These are phyloP conservation scores for Drosophila limbata DNA, from an alignment of 2,888 invertebrate species.

Conservation along the genomic window DNA sequence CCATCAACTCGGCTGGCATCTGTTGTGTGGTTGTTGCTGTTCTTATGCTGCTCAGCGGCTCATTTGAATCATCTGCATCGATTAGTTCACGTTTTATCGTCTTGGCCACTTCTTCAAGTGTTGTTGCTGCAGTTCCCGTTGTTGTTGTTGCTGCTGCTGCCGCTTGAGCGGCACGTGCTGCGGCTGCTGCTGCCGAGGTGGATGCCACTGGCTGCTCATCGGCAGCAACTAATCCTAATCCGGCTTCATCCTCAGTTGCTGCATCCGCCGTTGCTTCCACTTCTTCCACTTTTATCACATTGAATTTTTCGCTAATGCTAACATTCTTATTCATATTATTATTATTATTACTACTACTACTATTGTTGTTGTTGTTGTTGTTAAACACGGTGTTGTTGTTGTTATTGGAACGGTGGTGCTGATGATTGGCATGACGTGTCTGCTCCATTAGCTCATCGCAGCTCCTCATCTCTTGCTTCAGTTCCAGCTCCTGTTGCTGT, in stretches of 20 bases:
- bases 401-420: constrained; percentile 77
- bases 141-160: constrained; percentile 62
- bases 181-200: constrained; percentile 69
- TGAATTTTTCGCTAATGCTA: constrained; percentile 84
- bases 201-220: constrained; percentile 72
- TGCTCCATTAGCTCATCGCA: constrained; percentile 57
- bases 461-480: constrained; percentile 43
- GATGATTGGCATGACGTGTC: constrained; percentile 69
- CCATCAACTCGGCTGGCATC: constrained; percentile 35
- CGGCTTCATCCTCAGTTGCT: constrained; percentile 7
- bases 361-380: constrained; percentile 70
- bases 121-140: constrained; percentile 15
- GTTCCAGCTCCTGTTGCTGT: constrained; percentile 61
- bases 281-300: constrained; percentile 85
- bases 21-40: constrained; percentile 46
- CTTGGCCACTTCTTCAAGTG: constrained; percentile 63
- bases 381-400: constrained; percentile 78
- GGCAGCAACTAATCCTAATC: constrained; percentile 8
- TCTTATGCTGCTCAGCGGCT: constrained; percentile 81
- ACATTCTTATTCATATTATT: constrained; percentile 82
- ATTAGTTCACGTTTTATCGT: constrained; percentile 83
- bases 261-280: constrained; percentile 52
- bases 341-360: constrained; percentile 76
- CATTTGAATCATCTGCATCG: constrained; percentile 83
- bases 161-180: constrained; percentile 59